A percentile compares a stretch with the other conserved stretches of the same genome.
phyloP scores from a whole-genome alignment of 2,113 vertebrate genomes.

The Lophochroa leadbeateri region DNA sequence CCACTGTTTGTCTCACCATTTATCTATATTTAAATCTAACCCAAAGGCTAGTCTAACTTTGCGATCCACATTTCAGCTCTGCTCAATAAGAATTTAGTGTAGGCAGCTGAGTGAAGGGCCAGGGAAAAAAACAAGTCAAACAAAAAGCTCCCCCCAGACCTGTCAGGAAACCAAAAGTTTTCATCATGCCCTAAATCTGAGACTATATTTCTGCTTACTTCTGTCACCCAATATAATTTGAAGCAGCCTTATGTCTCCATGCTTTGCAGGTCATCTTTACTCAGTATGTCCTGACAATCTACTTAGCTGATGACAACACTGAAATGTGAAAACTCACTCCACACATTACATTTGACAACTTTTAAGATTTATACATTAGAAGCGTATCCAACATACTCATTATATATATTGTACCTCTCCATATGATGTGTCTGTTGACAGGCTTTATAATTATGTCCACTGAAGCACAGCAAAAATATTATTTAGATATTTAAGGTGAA shows the following conservation, averaged over 20 bases:
- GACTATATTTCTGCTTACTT: background rate
- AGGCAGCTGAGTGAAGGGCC: background rate
- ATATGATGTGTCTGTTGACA: background rate
- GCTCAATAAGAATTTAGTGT: background rate
- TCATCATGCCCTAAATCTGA: background rate
- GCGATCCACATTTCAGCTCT: background rate
- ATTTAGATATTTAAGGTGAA: background rate
- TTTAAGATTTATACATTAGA: background rate
- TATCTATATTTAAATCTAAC: background rate
- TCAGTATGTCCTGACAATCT: background rate
- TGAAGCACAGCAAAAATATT: slow-evolving; percentile 11
- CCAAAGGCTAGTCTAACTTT: background rate
- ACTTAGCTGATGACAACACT: background rate
- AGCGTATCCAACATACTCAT: background rate
- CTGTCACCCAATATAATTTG: background rate
- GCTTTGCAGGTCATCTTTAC: background rate
- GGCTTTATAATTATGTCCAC: slow-evolving; percentile 19
- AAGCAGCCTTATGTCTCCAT: background rate
- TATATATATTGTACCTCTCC: background rate
- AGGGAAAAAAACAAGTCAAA: background rate
- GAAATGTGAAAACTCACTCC: slow-evolving; percentile 4
- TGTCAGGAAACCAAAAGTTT: background rate
- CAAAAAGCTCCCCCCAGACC: background rate
- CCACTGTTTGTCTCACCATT: background rate
- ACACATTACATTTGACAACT: background rate